phyloP scores from a whole-genome alignment of 1,140 invertebrate species.

The Drosophila arawakana region DNA sequence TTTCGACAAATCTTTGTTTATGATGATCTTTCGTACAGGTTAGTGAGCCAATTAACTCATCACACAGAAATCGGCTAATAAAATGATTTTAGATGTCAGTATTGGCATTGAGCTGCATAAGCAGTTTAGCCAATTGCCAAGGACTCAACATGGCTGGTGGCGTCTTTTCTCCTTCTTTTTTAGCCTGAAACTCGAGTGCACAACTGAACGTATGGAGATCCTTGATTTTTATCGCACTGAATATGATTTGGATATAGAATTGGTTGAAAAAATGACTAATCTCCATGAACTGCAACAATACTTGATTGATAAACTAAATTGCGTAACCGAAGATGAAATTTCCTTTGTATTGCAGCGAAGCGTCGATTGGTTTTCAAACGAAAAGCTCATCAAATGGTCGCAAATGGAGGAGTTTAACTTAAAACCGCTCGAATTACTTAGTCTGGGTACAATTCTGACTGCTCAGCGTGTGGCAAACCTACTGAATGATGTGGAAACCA shows the following conservation, averaged over 20 bases:
- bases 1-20: conserved; percentile 28
- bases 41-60: no score
- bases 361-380: conserved; percentile 30
- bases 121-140: conserved; percentile 27
- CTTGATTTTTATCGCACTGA: conserved; percentile 18
- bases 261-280: background rate
- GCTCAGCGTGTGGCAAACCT: conserved; percentile 15
- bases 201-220: conserved; percentile 12
- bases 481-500: conserved; percentile 2
- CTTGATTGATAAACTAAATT: conserved; percentile 14
- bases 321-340: conserved; percentile 26
- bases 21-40: conserved; percentile 24
- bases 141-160: conserved; percentile 42
- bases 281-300: conserved; percentile 19
- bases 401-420: conserved; percentile 19
- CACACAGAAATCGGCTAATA: no score
- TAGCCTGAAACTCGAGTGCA: conserved; percentile 19
- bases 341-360: conserved; percentile 24
- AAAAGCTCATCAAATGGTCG: conserved; percentile 15
- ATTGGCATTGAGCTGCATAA: conserved; percentile 34
- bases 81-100: conserved; percentile 16
- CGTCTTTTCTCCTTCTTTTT: conserved; percentile 41
- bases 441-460: conserved; percentile 29
- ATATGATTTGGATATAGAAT: conserved; percentile 24
- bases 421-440: conserved; percentile 13